Conservation (phyloP, 2,113 vertebrate species). For the Sinocyclocheilus anophthalmus region DNA sequence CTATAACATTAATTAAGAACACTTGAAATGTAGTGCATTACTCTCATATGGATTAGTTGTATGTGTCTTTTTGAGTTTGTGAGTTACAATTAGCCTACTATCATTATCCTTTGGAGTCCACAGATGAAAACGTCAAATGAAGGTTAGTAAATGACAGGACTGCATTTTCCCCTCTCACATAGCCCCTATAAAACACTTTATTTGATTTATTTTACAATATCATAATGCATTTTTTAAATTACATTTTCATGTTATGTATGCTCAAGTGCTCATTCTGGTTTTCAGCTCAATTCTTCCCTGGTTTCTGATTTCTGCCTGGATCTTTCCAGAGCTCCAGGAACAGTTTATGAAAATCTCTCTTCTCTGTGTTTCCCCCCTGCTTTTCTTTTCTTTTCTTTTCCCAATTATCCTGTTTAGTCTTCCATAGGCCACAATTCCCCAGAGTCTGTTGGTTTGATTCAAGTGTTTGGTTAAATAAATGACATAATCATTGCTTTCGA, state of each 20-base stretch:
- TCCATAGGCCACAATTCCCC: constrained; percentile 18
- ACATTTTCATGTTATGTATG: neutral
- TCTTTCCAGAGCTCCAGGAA: neutral
- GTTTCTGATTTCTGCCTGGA: neutral
- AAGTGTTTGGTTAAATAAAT: constrained; percentile 9
- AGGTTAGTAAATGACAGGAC: neutral
- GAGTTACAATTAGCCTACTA: neutral
- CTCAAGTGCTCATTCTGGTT: neutral
- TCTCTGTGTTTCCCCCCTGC: neutral
- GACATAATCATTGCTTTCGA: neutral
- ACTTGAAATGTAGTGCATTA: neutral
- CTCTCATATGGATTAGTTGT: neutral
- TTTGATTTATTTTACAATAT: neutral
- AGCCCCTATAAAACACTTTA: neutral
- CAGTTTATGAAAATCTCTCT: neutral
- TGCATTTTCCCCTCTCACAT: neutral
- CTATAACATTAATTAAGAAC: neutral
- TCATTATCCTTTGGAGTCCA: neutral
- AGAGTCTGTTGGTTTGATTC: neutral
- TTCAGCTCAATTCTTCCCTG: neutral
- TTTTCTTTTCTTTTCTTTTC: neutral
- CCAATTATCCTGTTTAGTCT: neutral
- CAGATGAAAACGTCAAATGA: neutral
- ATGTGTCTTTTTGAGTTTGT: neutral
- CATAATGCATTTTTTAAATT: neutral